Evolutionary conservation across 2,888 invertebrate genomes (phyloP).

Genomic region (Ochropleura leucogaster): DNA sequence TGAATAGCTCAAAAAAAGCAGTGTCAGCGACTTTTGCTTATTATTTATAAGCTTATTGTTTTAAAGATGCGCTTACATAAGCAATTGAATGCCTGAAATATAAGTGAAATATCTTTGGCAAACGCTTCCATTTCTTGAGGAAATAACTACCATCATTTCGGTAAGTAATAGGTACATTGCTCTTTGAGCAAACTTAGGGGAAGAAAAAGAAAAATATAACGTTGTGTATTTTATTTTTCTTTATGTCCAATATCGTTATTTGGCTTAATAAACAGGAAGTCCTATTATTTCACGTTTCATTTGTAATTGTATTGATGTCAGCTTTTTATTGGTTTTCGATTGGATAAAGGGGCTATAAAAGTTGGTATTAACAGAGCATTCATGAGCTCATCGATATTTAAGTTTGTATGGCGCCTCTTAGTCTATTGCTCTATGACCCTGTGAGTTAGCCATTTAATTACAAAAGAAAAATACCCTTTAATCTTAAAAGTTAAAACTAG

Average conservation of each 20-base stretch:
- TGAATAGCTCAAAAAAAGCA: slow-evolving; percentile 14
- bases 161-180: slow-evolving; percentile 47
- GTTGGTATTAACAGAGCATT: background rate
- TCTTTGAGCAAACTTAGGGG: slow-evolving; percentile 30
- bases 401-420: background rate
- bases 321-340: slow-evolving; percentile 26
- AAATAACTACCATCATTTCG: slow-evolving; percentile 42
- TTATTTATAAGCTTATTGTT: slow-evolving; percentile 34
- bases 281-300: slow-evolving; percentile 35
- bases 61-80: slow-evolving; percentile 42
- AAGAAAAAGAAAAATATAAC: slow-evolving; percentile 32
- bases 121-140: slow-evolving; percentile 24
- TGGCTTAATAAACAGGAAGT: slow-evolving; percentile 37
- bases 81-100: slow-evolving; percentile 44
- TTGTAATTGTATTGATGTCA: slow-evolving; percentile 32
- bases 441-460: too few relatives aligned
- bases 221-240: slow-evolving; percentile 45
- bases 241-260: slow-evolving; percentile 37
- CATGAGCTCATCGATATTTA: background rate
- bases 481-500: too few relatives aligned
- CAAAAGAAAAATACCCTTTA: too few relatives aligned
- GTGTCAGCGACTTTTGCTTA: slow-evolving; percentile 6
- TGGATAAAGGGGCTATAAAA: background rate
- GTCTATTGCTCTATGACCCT: too few relatives aligned
- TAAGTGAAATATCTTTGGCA: slow-evolving; percentile 46